Base-by-base conservation (phyloP, 53 echinoderm and acorn worm genomes). In the Echinarachnius parma region DNA sequence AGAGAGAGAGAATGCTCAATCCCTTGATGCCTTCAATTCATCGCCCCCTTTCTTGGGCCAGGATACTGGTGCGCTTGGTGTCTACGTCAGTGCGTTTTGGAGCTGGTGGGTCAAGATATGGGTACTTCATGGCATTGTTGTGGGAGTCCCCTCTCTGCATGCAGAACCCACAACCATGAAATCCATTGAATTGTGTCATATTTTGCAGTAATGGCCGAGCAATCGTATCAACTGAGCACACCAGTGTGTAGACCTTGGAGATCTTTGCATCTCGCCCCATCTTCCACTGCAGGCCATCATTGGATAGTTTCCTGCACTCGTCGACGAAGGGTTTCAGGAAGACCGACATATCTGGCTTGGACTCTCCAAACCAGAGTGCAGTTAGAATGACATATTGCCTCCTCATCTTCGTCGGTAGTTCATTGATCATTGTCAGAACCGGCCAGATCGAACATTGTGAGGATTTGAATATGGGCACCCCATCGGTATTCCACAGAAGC, bases 81-180 rank as follows among this genome's bases (percentile, higher is more conserved):
- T 62, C 62, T 8, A 1, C 1, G 9, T 62, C 62, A 8, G 21
- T 4, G 1, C 39, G 19, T 37, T 62, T 20, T 11, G 3, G 39
- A 23, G 62, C 20, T 9, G 36, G 34, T 11, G 23, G 62, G 13
- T 62, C 62, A 21, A 22, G 2, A 11, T 34, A 37, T 3, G 62
- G 62, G 39, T 62, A 62, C 8, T 21, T 36, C 39, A 37, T 37
- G 5, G 62, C 62, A 3, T 11, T 1, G 3, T 62, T 22, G 28
- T 4, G 1, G 8, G 33, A 62, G 21, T 37, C 62, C 11, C 39
- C 62, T 23, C 24, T 66, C 18, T 81, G 67, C 19, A 59, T 47
- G 33, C 81, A 86, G 48, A 61, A 76, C 1, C 45, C 81, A 71
- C 77, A 86, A 0, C 86, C 86, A 62, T 50, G 62, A n/a, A 54